Evolutionary conservation across 2,797 vertebrate genomes (phyloP).

Genomic region (Neosalanx taihuensis): DNA sequence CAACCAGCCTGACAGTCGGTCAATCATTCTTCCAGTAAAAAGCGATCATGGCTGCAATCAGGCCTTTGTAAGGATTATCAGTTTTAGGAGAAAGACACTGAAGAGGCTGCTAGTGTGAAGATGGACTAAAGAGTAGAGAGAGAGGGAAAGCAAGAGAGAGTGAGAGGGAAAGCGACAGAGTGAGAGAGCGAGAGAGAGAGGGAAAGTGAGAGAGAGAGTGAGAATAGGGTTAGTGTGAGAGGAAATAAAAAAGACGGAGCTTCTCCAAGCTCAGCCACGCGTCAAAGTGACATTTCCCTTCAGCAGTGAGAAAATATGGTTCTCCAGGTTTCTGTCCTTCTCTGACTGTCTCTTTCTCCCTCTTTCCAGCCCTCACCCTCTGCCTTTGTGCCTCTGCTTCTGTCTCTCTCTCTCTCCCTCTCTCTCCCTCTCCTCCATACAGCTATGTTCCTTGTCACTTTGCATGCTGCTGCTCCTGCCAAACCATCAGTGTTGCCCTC

Average conservation of each 20-base stretch:
- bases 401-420: background rate
- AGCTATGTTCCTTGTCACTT: background rate
- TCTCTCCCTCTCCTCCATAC: background rate
- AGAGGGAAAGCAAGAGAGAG: background rate
- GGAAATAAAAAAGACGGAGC: conserved; percentile 26
- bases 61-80: background rate
- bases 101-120: too few relatives aligned
- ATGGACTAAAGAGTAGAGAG: too few relatives aligned
- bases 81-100: background rate
- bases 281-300: conserved; percentile 28
- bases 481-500: background rate
- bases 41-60: background rate
- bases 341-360: background rate
- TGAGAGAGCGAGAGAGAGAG: conserved; percentile 3
- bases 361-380: too few relatives aligned
- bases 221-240: conserved; percentile 21
- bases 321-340: background rate
- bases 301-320: background rate
- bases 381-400: background rate
- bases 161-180: background rate
- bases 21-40: background rate
- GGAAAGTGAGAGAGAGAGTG: conserved; percentile 9
- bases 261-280: conserved; percentile 17
- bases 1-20: background rate
- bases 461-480: background rate